Percentiles rank a stretch among this genome's conserved stretches.
These are phyloP conservation scores for Eupeodes luniger DNA, from an alignment of 2,888 invertebrate genomes.

Conservation along the genomic window DNA sequence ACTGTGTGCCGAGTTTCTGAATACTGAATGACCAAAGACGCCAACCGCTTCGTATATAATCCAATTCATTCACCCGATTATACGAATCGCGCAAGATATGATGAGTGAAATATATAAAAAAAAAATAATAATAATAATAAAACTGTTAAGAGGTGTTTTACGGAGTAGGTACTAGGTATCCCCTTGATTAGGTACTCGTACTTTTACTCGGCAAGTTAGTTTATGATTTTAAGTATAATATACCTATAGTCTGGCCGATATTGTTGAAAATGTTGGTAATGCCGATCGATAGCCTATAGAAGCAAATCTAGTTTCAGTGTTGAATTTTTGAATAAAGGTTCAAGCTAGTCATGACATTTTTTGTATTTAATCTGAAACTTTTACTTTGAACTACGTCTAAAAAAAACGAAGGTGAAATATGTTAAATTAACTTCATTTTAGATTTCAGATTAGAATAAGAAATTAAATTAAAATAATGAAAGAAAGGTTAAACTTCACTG, in stretches of 20 bases:
- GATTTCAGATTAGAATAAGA: too few species aligned
- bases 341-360: too few species aligned
- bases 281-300: not conserved
- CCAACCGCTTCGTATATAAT: slow-evolving; percentile 82
- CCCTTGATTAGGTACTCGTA: slow-evolving; percentile 61
- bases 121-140: slow-evolving; percentile 32
- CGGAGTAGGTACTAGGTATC: slow-evolving; percentile 36
- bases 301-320: not conserved
- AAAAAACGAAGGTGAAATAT: too few species aligned
- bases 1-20: slow-evolving; percentile 83
- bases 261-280: not conserved
- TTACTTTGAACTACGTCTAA: too few species aligned
- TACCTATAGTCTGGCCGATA: slow-evolving; percentile 23
- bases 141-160: slow-evolving; percentile 66
- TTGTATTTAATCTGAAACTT: too few species aligned
- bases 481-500: too few species aligned
- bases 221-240: slow-evolving; percentile 43
- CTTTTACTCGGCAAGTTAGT: slow-evolving; percentile 63
- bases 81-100: slow-evolving; percentile 75
- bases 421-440: too few species aligned
- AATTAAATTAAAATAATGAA: too few species aligned
- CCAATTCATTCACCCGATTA: slow-evolving; percentile 75
- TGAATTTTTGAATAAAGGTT: not conserved
- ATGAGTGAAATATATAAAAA: slow-evolving; percentile 64
- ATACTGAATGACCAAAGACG: slow-evolving; percentile 83